Base-by-base conservation (phyloP, 2,797 vertebrate genomes). In the Cyclopterus lumpus region DNA sequence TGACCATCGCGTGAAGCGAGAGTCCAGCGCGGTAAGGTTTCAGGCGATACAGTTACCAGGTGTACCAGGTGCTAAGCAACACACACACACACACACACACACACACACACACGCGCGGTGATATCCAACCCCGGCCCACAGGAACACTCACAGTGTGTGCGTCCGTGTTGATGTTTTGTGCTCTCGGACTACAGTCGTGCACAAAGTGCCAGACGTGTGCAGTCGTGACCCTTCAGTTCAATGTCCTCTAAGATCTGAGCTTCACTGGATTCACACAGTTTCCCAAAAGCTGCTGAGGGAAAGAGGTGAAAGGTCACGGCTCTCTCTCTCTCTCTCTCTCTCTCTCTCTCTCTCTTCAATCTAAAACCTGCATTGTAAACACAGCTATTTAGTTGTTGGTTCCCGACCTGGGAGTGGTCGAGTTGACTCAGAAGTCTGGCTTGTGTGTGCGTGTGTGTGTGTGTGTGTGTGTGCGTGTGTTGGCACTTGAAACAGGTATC, bases 61-160 rank as follows among this genome's bases (percentile, higher is more conserved):
- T 93, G 89, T 94, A 93, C 87, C 86, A 86, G 90, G 89, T 93
- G 89, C 93, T 89, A 87, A 85, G 91, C 89, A 91, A 91, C 89
- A 83, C 71, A 64, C 5, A 1, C 51, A 63, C 5, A 26, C 44
- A 59, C 49, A 49, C 15, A 59, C 57, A 58, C 67, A 60, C 57
- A 40, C 30, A 15, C 18, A 77, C 75, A 71, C 77, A 62, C 77
- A 69, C n/a, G n/a, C n/a, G n/a, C n/a, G 62, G 74, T 84, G 63
- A 86, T 77, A 85, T 84, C 59, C n/a, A n/a, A n/a, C n/a, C n/a
- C n/a, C n/a, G n/a, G n/a, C n/a, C n/a, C n/a, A n/a, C n/a, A n/a
- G n/a, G n/a, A n/a, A n/a, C n/a, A n/a, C n/a, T n/a, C n/a, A 89
- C 87, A 71, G 64, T 71, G 48, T 72, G 83, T 86, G 38, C 61